Base-by-base conservation (phyloP, 2,888 invertebrate species). In the Abrostola triplasia region DNA sequence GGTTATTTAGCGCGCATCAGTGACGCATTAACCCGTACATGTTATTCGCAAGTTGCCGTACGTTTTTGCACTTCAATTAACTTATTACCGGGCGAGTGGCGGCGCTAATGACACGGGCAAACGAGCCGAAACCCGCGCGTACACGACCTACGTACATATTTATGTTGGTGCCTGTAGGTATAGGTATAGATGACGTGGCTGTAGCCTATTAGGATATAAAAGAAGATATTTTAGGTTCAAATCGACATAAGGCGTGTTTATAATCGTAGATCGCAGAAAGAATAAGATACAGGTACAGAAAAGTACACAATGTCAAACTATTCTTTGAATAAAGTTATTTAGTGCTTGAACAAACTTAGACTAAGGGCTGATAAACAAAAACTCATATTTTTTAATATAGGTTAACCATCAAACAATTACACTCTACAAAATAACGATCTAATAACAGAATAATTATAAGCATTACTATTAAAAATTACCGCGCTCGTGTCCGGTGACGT, bases 41-140 rank as follows among this genome's bases (percentile, higher is more conserved):
- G 91, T 84, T 90, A 91, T 89, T 73, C 76, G 84, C 81, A 79
- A 77, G 81, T 84, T 81, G 80, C 80, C 70, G 70, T 76, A 76
- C 82, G 76, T 92, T 94, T 94, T 93, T 92, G 92, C 94, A 92
- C 93, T 85, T 92, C 93, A 93, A 94, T 94, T 90, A 93, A 91
- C 91, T 89, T 88, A 91, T 94, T 94, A 94, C 85, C 88, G 84
- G 80, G 77, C 77, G 83, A 80, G 83, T 80, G 87, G 77, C 73
- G 78, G 77, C 74, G 91, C 79, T 92, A 92, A 92, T 88, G 67
- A 79, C 53, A 59, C 50, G 64, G 52, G 70, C 76, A 83, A 80
- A 82, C 78, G 57, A 37, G 69, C 67, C 52, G 55, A 59, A 68
- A 58, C 71, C 71, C 81, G 77, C 73, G 74, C 69, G 67, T 62